Base-by-base conservation (phyloP, 2,113 vertebrate genomes). In the Forbesichthys agassizii region DNA sequence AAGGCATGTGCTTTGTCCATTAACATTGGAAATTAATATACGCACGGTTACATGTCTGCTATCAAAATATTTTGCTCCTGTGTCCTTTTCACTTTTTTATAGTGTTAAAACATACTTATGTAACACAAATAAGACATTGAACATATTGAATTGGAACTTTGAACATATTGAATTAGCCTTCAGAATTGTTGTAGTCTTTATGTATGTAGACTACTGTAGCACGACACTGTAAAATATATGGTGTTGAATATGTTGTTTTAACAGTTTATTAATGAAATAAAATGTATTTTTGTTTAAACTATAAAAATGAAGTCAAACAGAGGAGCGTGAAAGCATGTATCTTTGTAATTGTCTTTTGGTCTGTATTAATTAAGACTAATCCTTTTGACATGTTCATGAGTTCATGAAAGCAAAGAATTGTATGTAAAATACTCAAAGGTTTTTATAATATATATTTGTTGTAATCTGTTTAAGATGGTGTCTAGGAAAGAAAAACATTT, bases 361-460 rank as follows among this genome's bases (percentile, higher is more conserved):
- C 12, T 64, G 33, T 68, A 55, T 12, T 0, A 61, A 18, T 46
- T 46, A 1, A 36, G 52, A 48, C 13, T 61, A 62, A n/a, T 42
- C 14, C 9, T 47, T 33, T 27, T 27, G 27, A 27, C 27, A 27
- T 20, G 1, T 20, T 27, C 14, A 6, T 48, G 13, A 16, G 11
- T 58, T n/a, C 16, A 52, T 64, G 49, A 13, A 52, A 33, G 48
- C 18, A 49, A 63, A 48, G 48, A 36, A 33, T 27, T 12, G 51
- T 53, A 62, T 27, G 18, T 59, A 11, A 12, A 10, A 9, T n/a
- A 49, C 11, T 3, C 33, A 49, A 20, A 12, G 13, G 13, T 13
- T 33, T 59, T 68, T 2, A 42, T 56, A 13, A 1, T 68, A 42
- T 20, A 52, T 57, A 9, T 61, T 68, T 75, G 27, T 54, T 73